Base-by-base conservation (phyloP, 2,888 invertebrate genomes). In the Diabrotica balteata region DNA sequence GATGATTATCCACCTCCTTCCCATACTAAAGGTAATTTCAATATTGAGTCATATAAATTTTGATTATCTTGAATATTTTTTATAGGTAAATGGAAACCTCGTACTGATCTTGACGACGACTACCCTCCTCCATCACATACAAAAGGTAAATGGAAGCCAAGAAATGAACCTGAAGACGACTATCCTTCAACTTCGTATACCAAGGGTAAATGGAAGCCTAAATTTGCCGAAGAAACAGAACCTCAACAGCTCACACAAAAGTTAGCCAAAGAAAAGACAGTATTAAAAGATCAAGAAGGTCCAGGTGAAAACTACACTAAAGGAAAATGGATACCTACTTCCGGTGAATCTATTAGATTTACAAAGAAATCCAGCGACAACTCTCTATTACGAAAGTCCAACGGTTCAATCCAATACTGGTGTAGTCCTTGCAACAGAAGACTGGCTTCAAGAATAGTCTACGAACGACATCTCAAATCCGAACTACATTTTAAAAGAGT, bases 371-470 rank as follows among this genome's bases (percentile, higher is more conserved):
- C 73, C 8, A 70, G 66, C 2, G 79, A 80, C 11, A 75, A 76
- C 49, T 77, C 77, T 55, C 83, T 80, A 75, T 83, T 84, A 52
- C 76, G 79, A 73, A 83, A 84, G 76, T 82, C 82, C 0, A 80
- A 78, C 68, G 82, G 83, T 65, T 81, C 87, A 0, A 86, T 89
- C 4, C 89, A 90, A 75, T 93, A 90, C 80, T 93, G 93, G 93
- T 94, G 94, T 79, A 90, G 90, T 66, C 91, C 93, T 42, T 94
- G 94, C 79, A 92, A 93, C 75, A 86, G 94, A 63, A 87, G 90
- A 63, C 85, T 94, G 8, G 91, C 92, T 10, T 92, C 92, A 1
- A 89, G 90, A 81, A 83, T 88, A 46, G 89, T 93, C 73, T 94
- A 93, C 81, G 91, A 93, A 71, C 89, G 91, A 71, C 94, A 94